Percentiles rank a stretch among this genome's conserved stretches.
Conservation (phyloP, 2,888 invertebrate genomes). For the Drosophila gaucha region DNA sequence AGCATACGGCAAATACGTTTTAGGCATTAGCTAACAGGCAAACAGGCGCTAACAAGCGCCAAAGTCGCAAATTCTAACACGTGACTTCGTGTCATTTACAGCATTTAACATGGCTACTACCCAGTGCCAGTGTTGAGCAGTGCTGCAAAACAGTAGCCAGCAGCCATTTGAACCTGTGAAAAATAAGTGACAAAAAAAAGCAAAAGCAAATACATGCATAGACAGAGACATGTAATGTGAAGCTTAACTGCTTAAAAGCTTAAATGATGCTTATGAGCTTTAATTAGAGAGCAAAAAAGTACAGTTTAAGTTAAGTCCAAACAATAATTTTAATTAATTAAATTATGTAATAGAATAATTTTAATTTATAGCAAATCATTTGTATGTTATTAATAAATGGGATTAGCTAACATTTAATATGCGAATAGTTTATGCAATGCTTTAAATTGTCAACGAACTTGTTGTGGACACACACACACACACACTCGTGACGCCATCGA, state of each 20-base stretch:
- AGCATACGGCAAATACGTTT: conserved; percentile 72
- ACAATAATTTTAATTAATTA: conserved; percentile 2
- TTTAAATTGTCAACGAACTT: not conserved
- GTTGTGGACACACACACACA: conserved; percentile 7
- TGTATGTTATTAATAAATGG: not conserved
- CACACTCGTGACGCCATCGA: conserved; percentile 17
- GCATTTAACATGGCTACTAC: conserved; percentile 56
- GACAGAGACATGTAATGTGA: conserved; percentile 5
- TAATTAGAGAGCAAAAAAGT: conserved; percentile 28
- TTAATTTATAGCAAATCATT: not conserved
- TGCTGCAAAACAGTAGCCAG: conserved; percentile 19
- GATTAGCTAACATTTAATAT: conserved; percentile 2
- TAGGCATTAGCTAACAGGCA: conserved; percentile 72
- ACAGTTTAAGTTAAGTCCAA: not conserved
- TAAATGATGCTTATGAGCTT: conserved; percentile 37
- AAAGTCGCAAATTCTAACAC: conserved; percentile 78
- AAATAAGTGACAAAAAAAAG: not conserved
- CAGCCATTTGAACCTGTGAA: conserved; percentile 32
- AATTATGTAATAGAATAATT: conserved; percentile 6
- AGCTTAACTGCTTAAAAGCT: conserved; percentile 39
- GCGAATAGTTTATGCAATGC: not conserved
- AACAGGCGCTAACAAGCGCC: conserved; percentile 71
- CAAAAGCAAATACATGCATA: not conserved
- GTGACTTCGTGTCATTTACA: conserved; percentile 81
- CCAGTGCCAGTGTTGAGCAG: conserved; percentile 27